Base-by-base conservation (phyloP, 2,888 invertebrate genomes). In the Dione vanillae region DNA sequence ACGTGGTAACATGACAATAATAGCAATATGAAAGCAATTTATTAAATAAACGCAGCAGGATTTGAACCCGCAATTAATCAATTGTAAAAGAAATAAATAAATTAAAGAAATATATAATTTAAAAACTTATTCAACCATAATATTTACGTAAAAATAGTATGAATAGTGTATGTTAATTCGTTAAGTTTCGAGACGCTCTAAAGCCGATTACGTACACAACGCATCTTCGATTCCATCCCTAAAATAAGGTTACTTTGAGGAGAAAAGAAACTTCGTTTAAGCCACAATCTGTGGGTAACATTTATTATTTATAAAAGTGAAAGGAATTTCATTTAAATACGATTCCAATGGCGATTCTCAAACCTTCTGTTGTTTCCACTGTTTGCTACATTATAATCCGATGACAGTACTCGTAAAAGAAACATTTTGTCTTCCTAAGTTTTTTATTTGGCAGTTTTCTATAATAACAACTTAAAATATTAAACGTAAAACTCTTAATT, bases 161-260 rank as follows among this genome's bases (percentile, higher is more conserved):
- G 65, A 73, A 74, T 73, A 86, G 85, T 86, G 83, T 83, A 86
- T 87, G 85, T 82, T 87, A 85, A 88, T 86, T 82, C 79, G 74
- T 79, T 74, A 86, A 86, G 82, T 86, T 87, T 81, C 83, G 78
- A 81, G 77, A 78, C 78, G 80, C 45, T 35, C 79, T 76, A 82
- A 85, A 88, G 86, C 85, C 78, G 85, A 86, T 87, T 87, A 87
- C 75, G 80, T 77, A 75, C 69, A 76, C 76, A 73, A 75, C 78
- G 76, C 73, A 74, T 72, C 62, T 70, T 62, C 62, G 45, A 67
- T 37, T 59, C 58, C 71, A 54, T 64, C 67, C 69, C 16, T 68
- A 68, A 54, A 54, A 74, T 72, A 71, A 56, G 67, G 45, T 56
- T 41, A 8, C 59, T 51, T 67, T 51, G 37, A 67, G n/a, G 27